These are phyloP conservation scores for Nylanderia fulva DNA, from an alignment of 1,140 invertebrate species.

Conservation along the genomic window DNA sequence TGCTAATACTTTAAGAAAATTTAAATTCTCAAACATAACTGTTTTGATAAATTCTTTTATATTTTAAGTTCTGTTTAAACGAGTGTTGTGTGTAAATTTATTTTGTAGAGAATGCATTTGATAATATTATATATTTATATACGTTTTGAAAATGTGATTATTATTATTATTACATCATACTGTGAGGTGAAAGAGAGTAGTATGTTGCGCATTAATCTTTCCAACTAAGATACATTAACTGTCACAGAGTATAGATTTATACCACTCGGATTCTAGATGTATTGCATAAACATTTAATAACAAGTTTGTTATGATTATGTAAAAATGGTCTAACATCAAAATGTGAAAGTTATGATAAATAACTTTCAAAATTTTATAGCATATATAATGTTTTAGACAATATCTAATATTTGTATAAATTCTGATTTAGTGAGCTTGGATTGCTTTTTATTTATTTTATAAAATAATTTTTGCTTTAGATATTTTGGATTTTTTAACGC, in stretches of 20 bases:
- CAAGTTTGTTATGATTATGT: too few species aligned
- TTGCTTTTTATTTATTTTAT: too few species aligned
- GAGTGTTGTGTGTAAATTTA: constrained; percentile 45
- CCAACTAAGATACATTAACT: constrained; percentile 22
- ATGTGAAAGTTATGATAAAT: too few species aligned
- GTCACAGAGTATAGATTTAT: background rate
- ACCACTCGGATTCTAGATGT: too few species aligned
- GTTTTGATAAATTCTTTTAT: background rate
- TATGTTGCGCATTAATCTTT: constrained; percentile 9
- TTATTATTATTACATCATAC: constrained; percentile 7
- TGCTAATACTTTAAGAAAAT: constrained; percentile 9
- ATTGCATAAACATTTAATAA: too few species aligned
- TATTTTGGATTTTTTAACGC: too few species aligned
- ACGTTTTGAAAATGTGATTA: constrained; percentile 13
- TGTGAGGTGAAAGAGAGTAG: constrained; percentile 32
- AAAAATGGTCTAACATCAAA: too few species aligned
- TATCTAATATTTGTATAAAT: too few species aligned
- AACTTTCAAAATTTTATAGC: too few species aligned
- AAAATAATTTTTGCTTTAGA: too few species aligned
- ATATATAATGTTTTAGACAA: too few species aligned
- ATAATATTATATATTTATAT: background rate
- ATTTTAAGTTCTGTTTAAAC: background rate
- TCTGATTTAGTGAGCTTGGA: too few species aligned
- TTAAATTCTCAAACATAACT: background rate
- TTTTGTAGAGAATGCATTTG: constrained; percentile 29